These are phyloP conservation scores for Sinohyriopsis cumingii DNA, from an alignment of 2,888 invertebrate genomes.

Conservation along the genomic window DNA sequence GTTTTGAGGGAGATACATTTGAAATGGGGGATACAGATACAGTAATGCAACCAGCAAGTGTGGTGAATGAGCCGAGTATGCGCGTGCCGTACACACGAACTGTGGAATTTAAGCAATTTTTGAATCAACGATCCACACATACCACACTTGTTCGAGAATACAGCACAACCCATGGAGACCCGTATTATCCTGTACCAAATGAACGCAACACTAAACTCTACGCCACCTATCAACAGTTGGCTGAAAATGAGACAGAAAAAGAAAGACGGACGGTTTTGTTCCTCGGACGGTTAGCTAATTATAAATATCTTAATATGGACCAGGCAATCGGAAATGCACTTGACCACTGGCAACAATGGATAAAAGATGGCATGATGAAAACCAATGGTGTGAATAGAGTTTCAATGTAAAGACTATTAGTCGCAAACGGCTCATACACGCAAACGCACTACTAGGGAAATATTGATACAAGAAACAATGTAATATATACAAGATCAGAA, in stretches of 20 bases:
- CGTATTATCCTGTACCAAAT: conserved; percentile 15
- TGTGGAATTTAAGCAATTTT: conserved; percentile 12
- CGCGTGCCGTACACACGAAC: background rate
- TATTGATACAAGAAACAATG: no score
- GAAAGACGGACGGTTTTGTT: background rate
- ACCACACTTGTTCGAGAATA: conserved; percentile 5
- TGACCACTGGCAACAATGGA: conserved; percentile 1
- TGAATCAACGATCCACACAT: conserved; percentile 1
- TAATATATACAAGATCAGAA: no score
- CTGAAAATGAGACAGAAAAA: background rate
- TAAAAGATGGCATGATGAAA: no score
- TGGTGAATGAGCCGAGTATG: conserved; percentile 10
- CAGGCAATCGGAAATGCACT: conserved; percentile 11
- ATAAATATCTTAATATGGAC: conserved; percentile 17
- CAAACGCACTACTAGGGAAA: no score
- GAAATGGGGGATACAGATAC: background rate
- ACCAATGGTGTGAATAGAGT: no score
- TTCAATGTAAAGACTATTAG: no score
- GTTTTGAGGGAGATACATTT: background rate
- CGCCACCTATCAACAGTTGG: background rate
- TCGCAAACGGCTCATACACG: no score
- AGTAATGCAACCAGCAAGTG: background rate
- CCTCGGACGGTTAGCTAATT: conserved; percentile 9
- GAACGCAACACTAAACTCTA: conserved; percentile 1
- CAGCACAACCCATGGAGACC: conserved; percentile 2